These are phyloP conservation scores for Rallus limicola DNA, from an alignment of 2,113 vertebrate species.

Conservation along the genomic window DNA sequence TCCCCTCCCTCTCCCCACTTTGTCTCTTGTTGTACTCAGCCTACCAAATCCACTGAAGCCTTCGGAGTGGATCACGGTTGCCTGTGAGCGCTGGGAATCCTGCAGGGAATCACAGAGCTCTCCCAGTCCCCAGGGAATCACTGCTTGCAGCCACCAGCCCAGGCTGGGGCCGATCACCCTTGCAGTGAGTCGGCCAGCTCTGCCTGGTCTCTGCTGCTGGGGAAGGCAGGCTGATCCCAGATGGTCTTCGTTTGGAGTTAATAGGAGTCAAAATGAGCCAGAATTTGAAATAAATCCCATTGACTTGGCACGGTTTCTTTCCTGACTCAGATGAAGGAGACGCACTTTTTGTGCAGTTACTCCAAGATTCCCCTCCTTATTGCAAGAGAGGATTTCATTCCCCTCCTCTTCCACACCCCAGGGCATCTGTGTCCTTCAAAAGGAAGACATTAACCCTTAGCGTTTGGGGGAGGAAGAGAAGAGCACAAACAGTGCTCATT, in stretches of 20 bases:
- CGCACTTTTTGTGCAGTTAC: constrained; percentile 13
- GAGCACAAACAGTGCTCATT: not conserved
- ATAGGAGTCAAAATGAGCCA: constrained; percentile 62
- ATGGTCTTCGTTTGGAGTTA: constrained; percentile 67
- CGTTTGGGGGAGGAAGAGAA: not conserved
- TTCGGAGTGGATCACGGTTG: not conserved
- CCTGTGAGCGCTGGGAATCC: not conserved
- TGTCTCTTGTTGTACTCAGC: not conserved
- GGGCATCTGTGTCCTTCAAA: constrained; percentile 47
- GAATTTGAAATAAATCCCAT: constrained; percentile 64
- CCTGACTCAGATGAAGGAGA: constrained; percentile 63
- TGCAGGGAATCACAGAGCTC: not conserved
- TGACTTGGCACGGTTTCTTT: constrained; percentile 41
- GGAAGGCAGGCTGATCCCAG: constrained; percentile 47
- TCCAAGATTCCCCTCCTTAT: constrained; percentile 64
- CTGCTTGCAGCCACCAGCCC: not conserved
- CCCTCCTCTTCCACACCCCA: constrained; percentile 54
- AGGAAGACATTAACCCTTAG: constrained; percentile 33
- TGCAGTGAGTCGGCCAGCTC: not conserved
- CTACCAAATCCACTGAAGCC: not conserved
- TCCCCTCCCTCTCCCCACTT: fast-evolving
- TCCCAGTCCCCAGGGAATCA: not conserved
- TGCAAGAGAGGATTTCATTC: constrained; percentile 40
- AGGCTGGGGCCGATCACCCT: not conserved
- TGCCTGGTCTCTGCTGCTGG: not conserved